phyloP scores from a whole-genome alignment of 2,888 invertebrate genomes.

The Xiphydria camelus region DNA sequence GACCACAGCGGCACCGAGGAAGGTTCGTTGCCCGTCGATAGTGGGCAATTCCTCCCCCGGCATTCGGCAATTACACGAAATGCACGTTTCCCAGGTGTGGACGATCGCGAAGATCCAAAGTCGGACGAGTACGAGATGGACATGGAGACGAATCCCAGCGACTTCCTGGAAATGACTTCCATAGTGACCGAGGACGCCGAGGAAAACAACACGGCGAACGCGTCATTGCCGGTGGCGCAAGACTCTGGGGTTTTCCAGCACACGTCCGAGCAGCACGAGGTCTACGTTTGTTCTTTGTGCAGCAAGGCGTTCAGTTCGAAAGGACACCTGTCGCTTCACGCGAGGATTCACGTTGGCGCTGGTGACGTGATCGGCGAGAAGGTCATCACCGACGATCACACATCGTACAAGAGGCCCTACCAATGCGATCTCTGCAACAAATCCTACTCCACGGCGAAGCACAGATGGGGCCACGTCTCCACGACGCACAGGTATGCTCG shows the following conservation, averaged over 20 bases:
- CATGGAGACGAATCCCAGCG: slow-evolving; percentile 56
- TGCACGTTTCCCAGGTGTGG: slow-evolving; percentile 22
- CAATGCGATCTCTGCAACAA: slow-evolving; percentile 59
- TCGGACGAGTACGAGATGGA: slow-evolving; percentile 56
- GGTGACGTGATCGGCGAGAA: slow-evolving; percentile 55
- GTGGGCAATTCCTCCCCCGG: too few relatives aligned
- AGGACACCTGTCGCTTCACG: slow-evolving; percentile 57
- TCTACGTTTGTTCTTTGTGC: slow-evolving; percentile 55
- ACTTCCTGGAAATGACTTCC: slow-evolving; percentile 52
- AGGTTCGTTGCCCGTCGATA: too few relatives aligned
- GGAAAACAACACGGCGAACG: not conserved
- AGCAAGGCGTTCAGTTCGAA: slow-evolving; percentile 58
- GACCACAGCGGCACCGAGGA: slow-evolving; percentile 49
- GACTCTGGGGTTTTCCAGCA: slow-evolving; percentile 32
- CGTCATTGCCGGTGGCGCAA: not conserved
- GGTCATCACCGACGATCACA: slow-evolving; percentile 56
- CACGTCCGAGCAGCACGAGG: slow-evolving; percentile 52
- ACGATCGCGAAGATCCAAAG: slow-evolving; percentile 47
- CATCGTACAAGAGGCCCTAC: slow-evolving; percentile 56
- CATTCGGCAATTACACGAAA: not conserved
- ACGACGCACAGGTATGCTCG: slow-evolving; percentile 50
- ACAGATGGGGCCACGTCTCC: slow-evolving; percentile 59
- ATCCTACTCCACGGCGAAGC: slow-evolving; percentile 58
- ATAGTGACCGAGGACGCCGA: slow-evolving; percentile 41
- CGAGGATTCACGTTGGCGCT: slow-evolving; percentile 55